These are phyloP conservation scores for Sceliomorpha sp. DNA, from an alignment of 2,888 invertebrate species.

Conservation along the genomic window DNA sequence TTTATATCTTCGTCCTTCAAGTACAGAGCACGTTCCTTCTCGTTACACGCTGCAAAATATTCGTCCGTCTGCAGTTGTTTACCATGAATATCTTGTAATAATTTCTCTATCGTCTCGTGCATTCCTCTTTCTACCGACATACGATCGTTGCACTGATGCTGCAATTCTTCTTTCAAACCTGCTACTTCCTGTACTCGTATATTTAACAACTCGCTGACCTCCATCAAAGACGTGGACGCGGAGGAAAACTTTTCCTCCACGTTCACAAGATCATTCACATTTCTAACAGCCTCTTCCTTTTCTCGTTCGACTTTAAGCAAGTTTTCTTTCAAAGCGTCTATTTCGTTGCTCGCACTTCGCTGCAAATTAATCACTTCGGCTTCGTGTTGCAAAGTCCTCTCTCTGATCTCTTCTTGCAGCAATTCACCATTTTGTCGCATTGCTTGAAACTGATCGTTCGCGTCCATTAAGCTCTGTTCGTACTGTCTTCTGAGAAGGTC, in stretches of 20 bases:
- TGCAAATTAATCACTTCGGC: conserved; percentile 48
- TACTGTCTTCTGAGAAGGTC: conserved; percentile 63
- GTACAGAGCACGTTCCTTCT: conserved; percentile 20
- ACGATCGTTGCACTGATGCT: conserved; percentile 62
- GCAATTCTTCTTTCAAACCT: conserved; percentile 68
- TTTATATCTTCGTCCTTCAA: conserved; percentile 53
- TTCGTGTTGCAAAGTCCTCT: conserved; percentile 61
- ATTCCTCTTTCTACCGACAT: conserved; percentile 62
- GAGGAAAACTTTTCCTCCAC: conserved; percentile 70
- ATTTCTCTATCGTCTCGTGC: conserved; percentile 70
- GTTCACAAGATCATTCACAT: conserved; percentile 77
- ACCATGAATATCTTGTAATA: conserved; percentile 66
- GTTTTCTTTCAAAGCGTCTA: conserved; percentile 53
- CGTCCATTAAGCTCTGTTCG: conserved; percentile 68
- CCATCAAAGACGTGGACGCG: conserved; percentile 59
- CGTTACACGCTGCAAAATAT: conserved; percentile 9
- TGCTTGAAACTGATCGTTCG: conserved; percentile 64
- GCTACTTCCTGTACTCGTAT: conserved; percentile 72
- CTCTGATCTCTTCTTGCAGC: conserved; percentile 59
- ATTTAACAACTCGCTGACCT: conserved; percentile 69
- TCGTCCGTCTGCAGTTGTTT: conserved; percentile 62
- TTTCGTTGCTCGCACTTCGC: conserved; percentile 33
- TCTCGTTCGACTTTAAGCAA: conserved; percentile 53
- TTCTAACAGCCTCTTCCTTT: conserved; percentile 72
- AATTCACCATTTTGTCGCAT: conserved; percentile 63